A percentile compares a stretch with the other conserved stretches of the same genome.
phyloP scores from a whole-genome alignment of 2,888 invertebrate species.

The Acheta domesticus region DNA sequence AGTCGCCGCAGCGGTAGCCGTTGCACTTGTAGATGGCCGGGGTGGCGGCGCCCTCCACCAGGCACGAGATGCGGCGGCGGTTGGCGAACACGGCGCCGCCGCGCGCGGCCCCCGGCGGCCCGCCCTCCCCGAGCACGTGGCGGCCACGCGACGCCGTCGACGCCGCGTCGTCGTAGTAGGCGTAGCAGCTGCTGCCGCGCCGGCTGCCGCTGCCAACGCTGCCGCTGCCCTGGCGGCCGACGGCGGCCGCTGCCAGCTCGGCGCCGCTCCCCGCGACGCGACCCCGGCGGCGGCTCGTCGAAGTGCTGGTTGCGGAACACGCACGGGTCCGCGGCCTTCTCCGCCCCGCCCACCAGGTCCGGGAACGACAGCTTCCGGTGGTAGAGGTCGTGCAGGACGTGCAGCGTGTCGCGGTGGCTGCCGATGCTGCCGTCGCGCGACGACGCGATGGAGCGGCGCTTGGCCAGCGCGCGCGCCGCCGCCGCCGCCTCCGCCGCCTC shows the following conservation, averaged over 20 bases:
- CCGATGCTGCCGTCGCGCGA: background rate
- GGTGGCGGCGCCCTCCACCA: background rate
- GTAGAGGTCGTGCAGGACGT: background rate
- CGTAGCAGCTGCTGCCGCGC: too few species aligned
- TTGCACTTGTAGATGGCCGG: background rate
- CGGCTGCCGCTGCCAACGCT: too few species aligned
- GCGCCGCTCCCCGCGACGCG: too few species aligned
- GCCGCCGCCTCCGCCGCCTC: background rate
- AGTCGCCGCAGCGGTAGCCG: background rate
- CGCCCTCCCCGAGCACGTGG: background rate
- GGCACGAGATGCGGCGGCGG: background rate
- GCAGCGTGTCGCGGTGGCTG: too few species aligned
- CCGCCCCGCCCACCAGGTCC: background rate
- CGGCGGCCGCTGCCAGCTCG: background rate
- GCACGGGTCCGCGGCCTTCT: background rate
- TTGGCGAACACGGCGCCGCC: background rate
- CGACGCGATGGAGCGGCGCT: background rate
- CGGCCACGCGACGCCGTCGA: background rate
- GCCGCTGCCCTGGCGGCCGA: background rate
- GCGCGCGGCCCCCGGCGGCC: too few species aligned
- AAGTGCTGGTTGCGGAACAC: background rate
- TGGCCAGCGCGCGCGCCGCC: background rate
- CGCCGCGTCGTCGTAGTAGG: background rate
- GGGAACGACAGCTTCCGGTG: background rate
- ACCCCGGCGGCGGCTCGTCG: background rate